These are phyloP conservation scores for Rhabditophanes sp. DNA, from an alignment of 2,888 invertebrate genomes.

Conservation along the genomic window DNA sequence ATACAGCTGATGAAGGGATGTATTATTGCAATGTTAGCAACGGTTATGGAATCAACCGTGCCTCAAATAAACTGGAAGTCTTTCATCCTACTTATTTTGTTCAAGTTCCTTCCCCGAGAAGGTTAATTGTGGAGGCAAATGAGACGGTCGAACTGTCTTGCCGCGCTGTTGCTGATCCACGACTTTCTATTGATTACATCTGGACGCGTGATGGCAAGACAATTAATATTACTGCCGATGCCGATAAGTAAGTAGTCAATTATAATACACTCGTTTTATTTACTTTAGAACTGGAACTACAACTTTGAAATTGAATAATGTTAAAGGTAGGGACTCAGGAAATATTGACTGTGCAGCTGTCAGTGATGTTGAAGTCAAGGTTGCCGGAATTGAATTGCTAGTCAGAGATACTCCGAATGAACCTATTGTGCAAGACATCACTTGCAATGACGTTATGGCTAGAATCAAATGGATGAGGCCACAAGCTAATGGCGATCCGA, in stretches of 20 bases:
- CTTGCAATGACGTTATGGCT: constrained; percentile 59
- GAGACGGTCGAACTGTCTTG: constrained; percentile 15
- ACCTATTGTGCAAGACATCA: constrained; percentile 4
- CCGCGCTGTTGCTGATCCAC: constrained; percentile 29
- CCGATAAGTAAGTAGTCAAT: constrained; percentile 12
- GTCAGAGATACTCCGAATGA: constrained; percentile 23
- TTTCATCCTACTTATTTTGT: constrained; percentile 43
- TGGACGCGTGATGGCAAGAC: constrained; percentile 33
- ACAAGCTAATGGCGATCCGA: constrained; percentile 84
- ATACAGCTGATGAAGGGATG: constrained; percentile 33
- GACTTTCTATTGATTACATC: constrained; percentile 28
- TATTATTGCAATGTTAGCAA: constrained; percentile 44
- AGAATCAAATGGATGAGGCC: constrained; percentile 68
- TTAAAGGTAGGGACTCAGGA: constrained; percentile 38
- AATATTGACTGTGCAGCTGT: constrained; percentile 34
- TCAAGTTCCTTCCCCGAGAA: constrained; percentile 29
- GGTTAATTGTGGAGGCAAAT: constrained; percentile 28
- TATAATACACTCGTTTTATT: neutral
- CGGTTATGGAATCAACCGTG: constrained; percentile 42
- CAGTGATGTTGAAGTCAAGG: constrained; percentile 39
- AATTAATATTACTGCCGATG: constrained; percentile 16
- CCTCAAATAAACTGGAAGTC: constrained; percentile 35
- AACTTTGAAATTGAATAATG: constrained; percentile 18
- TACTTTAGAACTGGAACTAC: constrained; percentile 9
- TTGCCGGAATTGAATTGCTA: constrained; percentile 28